Conservation (phyloP, 2,113 vertebrate species). For the Microtus montanus region DNA sequence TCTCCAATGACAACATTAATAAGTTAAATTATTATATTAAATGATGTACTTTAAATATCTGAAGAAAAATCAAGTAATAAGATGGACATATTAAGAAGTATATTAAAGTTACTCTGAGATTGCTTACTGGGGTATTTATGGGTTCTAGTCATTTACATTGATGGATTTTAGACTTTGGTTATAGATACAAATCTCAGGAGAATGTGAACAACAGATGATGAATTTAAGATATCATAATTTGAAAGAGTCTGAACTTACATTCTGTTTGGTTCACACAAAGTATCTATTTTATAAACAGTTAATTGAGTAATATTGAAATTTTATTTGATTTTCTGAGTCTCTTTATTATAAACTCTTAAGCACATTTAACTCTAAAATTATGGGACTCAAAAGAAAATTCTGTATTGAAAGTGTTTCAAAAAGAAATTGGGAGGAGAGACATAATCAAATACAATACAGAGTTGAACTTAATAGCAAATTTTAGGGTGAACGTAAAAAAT, state of each 20-base stretch:
- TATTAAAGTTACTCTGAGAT: not conserved
- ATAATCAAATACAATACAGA: not conserved
- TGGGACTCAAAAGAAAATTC: constrained; percentile 8
- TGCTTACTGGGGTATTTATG: not conserved
- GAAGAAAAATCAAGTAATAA: not conserved
- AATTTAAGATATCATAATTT: not conserved
- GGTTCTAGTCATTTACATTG: not conserved
- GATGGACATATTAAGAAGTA: not conserved
- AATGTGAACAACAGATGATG: not conserved
- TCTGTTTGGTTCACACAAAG: not conserved
- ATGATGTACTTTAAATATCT: not conserved
- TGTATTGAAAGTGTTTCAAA: not conserved
- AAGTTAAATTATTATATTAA: constrained; percentile 1
- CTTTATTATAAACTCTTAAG: constrained; percentile 22
- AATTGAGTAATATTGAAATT: not conserved
- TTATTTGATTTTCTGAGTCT: not conserved
- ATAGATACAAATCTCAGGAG: not conserved
- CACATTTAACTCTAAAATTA: constrained; percentile 8
- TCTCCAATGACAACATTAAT: constrained; percentile 12
- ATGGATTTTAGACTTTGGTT: constrained; percentile 1
- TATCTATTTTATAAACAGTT: not conserved
- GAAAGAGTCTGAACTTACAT: not conserved
- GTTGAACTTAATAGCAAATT: not conserved
- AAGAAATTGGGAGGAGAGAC: not conserved
- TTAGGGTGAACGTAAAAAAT: not conserved